These are phyloP conservation scores for Drosophila kohkoa DNA, from an alignment of 1,140 invertebrate genomes.

Conservation along the genomic window DNA sequence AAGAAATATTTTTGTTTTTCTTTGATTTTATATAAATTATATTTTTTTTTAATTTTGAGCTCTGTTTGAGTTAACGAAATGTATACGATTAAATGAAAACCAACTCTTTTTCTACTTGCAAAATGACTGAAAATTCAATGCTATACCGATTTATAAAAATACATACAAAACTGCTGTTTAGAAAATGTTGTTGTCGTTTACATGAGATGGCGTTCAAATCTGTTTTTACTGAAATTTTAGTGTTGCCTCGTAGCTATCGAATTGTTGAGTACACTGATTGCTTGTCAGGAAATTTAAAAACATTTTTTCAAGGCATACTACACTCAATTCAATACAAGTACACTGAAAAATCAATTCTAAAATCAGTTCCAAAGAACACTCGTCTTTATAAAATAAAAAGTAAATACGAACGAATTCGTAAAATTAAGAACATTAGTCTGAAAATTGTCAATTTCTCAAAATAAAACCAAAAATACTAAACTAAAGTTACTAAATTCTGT, in stretches of 20 bases:
- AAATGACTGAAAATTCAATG: neutral
- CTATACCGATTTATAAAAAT: neutral
- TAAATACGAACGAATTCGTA: too few species aligned
- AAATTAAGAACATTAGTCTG: too few species aligned
- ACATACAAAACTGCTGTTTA: neutral
- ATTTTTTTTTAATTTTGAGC: constrained; percentile 15
- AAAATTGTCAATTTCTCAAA: too few species aligned
- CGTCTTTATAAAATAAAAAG: too few species aligned
- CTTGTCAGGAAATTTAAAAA: too few species aligned
- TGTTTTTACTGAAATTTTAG: neutral
- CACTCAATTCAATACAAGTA: neutral
- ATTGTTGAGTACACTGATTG: neutral
- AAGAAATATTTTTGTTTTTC: constrained; percentile 1
- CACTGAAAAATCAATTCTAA: too few species aligned
- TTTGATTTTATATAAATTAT: neutral
- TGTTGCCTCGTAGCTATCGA: neutral
- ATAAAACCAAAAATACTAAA: too few species aligned
- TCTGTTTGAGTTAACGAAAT: constrained; percentile 11
- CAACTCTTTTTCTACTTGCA: neutral
- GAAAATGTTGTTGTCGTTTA: neutral
- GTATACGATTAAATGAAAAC: neutral
- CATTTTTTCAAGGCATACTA: neutral
- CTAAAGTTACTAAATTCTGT: too few species aligned
- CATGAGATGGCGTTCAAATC: neutral
- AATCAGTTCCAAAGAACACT: too few species aligned